phyloP scores from a whole-genome alignment of 2,888 invertebrate species.

The Tinea trinotella region DNA sequence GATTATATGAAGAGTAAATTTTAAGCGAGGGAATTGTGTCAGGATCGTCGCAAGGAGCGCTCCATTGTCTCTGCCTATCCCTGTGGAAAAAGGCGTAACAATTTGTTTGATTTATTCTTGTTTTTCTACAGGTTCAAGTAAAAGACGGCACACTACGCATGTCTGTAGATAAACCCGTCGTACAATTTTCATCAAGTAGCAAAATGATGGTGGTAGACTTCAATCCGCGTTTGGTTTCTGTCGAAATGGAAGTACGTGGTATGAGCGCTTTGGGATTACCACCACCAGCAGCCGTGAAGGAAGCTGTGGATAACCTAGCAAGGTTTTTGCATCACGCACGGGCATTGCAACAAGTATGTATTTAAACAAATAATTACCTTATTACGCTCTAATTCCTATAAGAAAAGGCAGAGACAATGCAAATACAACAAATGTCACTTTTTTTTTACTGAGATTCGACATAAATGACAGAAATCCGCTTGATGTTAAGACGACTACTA shows the following conservation, averaged over 20 bases:
- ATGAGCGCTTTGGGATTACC: constrained; percentile 85
- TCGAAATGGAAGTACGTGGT: constrained; percentile 91
- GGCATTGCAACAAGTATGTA: constrained; percentile 85
- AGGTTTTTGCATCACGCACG: constrained; percentile 88
- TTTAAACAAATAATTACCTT: not conserved
- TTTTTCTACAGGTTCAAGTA: constrained; percentile 44
- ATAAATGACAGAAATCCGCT: too few species aligned
- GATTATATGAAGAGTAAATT: too few species aligned
- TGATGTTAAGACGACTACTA: too few species aligned
- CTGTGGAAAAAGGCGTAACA: too few species aligned
- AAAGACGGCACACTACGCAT: constrained; percentile 50
- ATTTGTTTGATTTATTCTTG: too few species aligned
- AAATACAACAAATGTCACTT: too few species aligned
- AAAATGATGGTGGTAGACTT: constrained; percentile 93
- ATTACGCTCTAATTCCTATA: not conserved
- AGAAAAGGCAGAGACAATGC: too few species aligned
- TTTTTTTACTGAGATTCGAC: too few species aligned
- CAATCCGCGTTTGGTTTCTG: constrained; percentile 85
- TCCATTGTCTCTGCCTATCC: too few species aligned
- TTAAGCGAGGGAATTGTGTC: too few species aligned
- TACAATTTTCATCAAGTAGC: constrained; percentile 80
- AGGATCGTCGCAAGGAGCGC: too few species aligned
- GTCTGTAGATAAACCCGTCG: constrained; percentile 78
- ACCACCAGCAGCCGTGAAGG: constrained; percentile 81
- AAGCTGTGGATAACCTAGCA: constrained; percentile 80